Conservation (phyloP, 2,797 vertebrate species). For the Xerus rutilus region DNA sequence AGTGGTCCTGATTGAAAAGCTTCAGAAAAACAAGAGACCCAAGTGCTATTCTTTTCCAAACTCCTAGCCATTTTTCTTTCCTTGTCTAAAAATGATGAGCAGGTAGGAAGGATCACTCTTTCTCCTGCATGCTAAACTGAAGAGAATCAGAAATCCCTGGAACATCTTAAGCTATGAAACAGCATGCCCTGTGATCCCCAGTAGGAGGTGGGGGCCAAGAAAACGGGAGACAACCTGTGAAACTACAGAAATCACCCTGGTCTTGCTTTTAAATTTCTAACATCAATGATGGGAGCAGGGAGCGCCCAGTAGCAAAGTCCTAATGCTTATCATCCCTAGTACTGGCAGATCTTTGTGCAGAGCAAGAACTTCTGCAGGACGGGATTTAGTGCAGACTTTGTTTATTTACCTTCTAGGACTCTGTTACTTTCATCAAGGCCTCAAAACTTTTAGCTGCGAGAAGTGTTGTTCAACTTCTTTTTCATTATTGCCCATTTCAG, state of each 20-base stretch:
- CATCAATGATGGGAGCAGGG: not conserved
- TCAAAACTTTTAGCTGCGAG: not conserved
- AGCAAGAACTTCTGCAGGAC: not conserved
- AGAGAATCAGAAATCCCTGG: not conserved
- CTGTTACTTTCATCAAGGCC: not conserved
- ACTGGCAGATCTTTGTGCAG: not conserved
- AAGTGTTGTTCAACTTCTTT: not conserved
- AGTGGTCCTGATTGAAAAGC: slow-evolving; percentile 68
- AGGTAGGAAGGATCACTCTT: not conserved
- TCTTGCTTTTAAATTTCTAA: not conserved
- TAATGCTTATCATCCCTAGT: accelerated
- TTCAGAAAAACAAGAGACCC: slow-evolving; percentile 62
- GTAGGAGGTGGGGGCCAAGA: not conserved
- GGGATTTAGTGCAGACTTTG: not conserved
- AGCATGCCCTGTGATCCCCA: not conserved
- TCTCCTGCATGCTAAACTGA: not conserved
- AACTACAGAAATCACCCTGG: not conserved
- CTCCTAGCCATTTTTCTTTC: not conserved
- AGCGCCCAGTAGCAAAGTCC: not conserved
- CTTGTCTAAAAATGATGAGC: not conserved
- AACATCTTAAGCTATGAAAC: not conserved
- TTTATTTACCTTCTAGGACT: slow-evolving; percentile 1
- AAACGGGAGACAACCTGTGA: not conserved
- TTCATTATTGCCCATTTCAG: not conserved
- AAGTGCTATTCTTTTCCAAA: not conserved